A percentile compares a stretch with the other conserved stretches of the same genome.
Evolutionary conservation across 1,140 invertebrate genomes (phyloP).

Genomic region (Chymomyza costata): DNA sequence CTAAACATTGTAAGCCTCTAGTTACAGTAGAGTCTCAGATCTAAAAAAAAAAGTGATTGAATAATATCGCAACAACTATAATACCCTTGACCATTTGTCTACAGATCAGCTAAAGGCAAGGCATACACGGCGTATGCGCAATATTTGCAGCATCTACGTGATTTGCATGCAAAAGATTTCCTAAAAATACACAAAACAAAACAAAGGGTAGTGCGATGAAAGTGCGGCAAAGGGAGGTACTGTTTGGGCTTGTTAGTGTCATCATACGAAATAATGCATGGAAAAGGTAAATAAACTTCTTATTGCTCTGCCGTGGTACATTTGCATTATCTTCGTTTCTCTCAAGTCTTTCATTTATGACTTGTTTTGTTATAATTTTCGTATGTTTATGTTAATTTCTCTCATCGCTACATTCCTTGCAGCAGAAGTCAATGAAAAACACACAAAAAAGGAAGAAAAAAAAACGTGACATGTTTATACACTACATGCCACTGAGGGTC

Average conservation of each 20-base stretch:
- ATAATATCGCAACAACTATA: too few species aligned
- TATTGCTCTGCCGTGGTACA: constrained; percentile 27
- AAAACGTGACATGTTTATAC: constrained; percentile 38
- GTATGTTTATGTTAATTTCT: constrained; percentile 45
- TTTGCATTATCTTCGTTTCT: background rate
- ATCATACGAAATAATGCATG: constrained; percentile 2
- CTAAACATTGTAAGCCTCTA: too few species aligned
- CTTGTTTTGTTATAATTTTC: constrained; percentile 44
- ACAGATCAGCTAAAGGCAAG: too few species aligned
- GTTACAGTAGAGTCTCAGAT: too few species aligned
- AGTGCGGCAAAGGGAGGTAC: constrained; percentile 1
- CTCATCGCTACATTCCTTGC: constrained; percentile 1
- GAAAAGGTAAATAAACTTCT: constrained; percentile 42
- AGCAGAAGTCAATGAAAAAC: background rate
- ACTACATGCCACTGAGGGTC: too few species aligned
- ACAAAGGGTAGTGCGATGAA: background rate
- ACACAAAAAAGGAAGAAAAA: background rate
- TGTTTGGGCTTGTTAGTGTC: background rate
- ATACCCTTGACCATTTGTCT: too few species aligned
- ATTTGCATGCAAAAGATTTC: constrained; percentile 49
- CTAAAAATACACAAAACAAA: constrained; percentile 3
- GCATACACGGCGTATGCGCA: constrained; percentile 36
- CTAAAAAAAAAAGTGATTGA: too few species aligned
- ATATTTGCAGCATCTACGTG: constrained; percentile 45
- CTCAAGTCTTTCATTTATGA: constrained; percentile 16